Base-by-base conservation (phyloP, 2,113 vertebrate species). In the Cinclus cinclus region DNA sequence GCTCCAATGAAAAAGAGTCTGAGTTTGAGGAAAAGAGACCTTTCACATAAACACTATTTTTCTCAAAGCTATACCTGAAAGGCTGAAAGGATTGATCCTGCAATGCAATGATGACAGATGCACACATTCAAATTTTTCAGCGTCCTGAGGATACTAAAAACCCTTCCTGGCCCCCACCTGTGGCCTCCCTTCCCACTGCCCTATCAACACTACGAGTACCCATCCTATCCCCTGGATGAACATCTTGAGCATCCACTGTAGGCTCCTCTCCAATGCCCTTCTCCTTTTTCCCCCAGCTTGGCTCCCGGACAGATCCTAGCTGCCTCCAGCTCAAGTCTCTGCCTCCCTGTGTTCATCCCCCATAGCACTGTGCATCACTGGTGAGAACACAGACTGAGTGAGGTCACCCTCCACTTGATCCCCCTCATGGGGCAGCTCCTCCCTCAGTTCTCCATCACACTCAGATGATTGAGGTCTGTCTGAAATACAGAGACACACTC, bases 351-450 rank as follows among this genome's bases (percentile, higher is more conserved):
- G 10, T 27, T 58, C 35, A 60, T 7, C 2, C 6, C 17, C 22
- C 0, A 0, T 1, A 35, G 35, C 24, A 37, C 30, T 56, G 28
- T 1, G 4, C 13, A 15, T 30, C 25, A 5, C 8, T 24, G 31
- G 6, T 8, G 31, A 60, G 17, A 71, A 3, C 9, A 10, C 7
- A 49, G 7, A 5, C 30, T 39, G 25, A 11, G 15, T 0, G 0
- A 13, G 21, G 8, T 56, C 24, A 53, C 9, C 14, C n/a, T 69
- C 30, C 41, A 20, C 16, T 37, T 33, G 13, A 25, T 24, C 1
- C 1, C 16, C 4, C 7, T 60, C 7, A 4, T 13, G 24, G 27
- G 13, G 20, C 10, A 68, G 15, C 15, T 46, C 69, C 12, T 37
- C 7, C 30, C 11, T 60, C 23, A 9, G 5, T n/a, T 60, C 87